Evolutionary conservation across 2,888 invertebrate species (phyloP), one percentile per base, ranked within the genome.

Genomic region (Hyalella azteca): DNA sequence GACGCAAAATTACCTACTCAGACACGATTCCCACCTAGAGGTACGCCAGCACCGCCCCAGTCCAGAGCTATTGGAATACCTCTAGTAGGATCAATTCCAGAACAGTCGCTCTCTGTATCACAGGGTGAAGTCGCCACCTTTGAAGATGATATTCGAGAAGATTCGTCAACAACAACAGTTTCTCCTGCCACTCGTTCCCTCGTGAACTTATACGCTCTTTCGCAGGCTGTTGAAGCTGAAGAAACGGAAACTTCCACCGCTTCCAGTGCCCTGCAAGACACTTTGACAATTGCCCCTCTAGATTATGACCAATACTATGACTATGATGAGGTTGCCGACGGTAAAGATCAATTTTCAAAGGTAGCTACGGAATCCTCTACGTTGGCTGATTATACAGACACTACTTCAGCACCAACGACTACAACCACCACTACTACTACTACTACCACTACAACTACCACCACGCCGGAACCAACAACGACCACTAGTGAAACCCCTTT

Each of bases 1-100:
- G 81, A 82, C 11, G 81, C 75, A 5, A 81, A 81, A 29, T 50
- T 84, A 5, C 83, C 83, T n/a, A 50, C 79, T 2, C 81, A 82
- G 11, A 83, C 83, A 4, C 54, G 83, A 13, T 83, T 83, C 50
- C 83, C 83, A 22, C 83, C 83, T 7, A 79, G 83, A 19, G 41
- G 32, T 29, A 79, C 79, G 73, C 29, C 81, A 1, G 19, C 78
- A 4, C 22, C 77, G 26, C 39, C 49, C 32, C 40, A 73, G 41
- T 40, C 73, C 19, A 75, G 75, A 45, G 75, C 66, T 11, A 66
- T 66, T 75, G 75, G 45, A 45, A 45, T 45, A 29, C 45, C 59
- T 19, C 36, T 80, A n/a, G 78, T 49, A n/a, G 77, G 77, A 9
- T 49, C 78, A 29, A 49, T 40, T 1, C 49, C 76, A 3, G 49